Evolutionary conservation across 2,888 invertebrate genomes (phyloP).

Genomic region (Agriopis leucophaearia): DNA sequence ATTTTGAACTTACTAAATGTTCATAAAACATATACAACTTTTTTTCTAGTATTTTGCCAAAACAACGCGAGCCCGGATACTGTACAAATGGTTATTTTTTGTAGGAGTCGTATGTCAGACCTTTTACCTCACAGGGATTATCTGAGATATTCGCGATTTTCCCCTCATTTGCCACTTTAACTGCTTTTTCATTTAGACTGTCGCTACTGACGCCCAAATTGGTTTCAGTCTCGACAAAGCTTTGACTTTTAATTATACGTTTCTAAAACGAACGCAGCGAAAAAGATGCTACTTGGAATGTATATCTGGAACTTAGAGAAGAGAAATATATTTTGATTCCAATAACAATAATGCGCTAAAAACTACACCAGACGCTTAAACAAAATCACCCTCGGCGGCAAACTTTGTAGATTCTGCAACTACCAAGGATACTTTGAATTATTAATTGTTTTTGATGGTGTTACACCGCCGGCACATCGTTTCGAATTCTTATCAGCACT

Average conservation of each 20-base stretch:
- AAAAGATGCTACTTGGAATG: constrained; percentile 31
- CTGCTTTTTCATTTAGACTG: constrained; percentile 43
- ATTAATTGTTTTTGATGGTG: constrained; percentile 59
- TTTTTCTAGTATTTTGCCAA: neutral
- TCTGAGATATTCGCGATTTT: constrained; percentile 47
- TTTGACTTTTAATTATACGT: constrained; percentile 36
- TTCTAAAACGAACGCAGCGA: constrained; percentile 8
- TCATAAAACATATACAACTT: too few relatives aligned
- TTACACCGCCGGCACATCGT: constrained; percentile 71
- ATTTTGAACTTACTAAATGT: too few relatives aligned
- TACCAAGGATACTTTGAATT: constrained; percentile 40
- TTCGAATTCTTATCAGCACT: constrained; percentile 71
- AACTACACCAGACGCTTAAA: constrained; percentile 46
- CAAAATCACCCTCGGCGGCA: constrained; percentile 48
- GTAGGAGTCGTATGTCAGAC: constrained; percentile 33
- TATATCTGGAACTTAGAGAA: constrained; percentile 28
- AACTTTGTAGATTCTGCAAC: constrained; percentile 42
- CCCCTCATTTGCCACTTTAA: constrained; percentile 47
- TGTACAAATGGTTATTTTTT: constrained; percentile 10
- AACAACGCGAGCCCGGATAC: constrained; percentile 14
- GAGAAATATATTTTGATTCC: constrained; percentile 27
- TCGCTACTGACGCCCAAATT: constrained; percentile 40
- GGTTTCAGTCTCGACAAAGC: constrained; percentile 37
- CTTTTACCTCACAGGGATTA: constrained; percentile 47
- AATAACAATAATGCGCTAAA: constrained; percentile 41